Percentiles rank a stretch among this genome's conserved stretches.
Conservation (phyloP, 2,888 invertebrate genomes). For the Malacosoma neustria region DNA sequence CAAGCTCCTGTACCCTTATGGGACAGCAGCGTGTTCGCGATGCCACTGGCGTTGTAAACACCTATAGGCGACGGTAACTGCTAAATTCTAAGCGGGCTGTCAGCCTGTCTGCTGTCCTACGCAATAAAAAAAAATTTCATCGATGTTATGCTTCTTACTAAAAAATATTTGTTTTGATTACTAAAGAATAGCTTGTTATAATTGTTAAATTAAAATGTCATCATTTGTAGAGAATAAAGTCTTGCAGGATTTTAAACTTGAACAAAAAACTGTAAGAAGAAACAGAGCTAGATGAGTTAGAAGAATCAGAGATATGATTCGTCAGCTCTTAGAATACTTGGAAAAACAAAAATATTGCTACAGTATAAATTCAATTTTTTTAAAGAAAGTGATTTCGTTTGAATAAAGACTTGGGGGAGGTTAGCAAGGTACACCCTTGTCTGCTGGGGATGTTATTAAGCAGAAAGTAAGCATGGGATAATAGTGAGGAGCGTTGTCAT, state of each 20-base stretch:
- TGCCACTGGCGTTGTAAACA: too few species aligned
- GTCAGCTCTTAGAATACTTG: neutral
- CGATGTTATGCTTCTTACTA: too few species aligned
- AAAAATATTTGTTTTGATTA: too few species aligned
- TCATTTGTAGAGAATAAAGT: neutral
- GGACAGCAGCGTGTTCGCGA: too few species aligned
- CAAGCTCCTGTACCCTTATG: too few species aligned
- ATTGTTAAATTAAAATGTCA: neutral
- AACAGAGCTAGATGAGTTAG: neutral
- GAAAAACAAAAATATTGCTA: constrained; percentile 11
- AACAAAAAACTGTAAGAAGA: neutral
- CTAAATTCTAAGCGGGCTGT: too few species aligned
- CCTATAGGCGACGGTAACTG: too few species aligned
- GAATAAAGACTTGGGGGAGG: constrained; percentile 36
- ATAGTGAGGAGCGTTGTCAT: constrained; percentile 5
- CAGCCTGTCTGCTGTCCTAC: too few species aligned
- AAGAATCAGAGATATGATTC: neutral
- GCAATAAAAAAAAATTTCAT: too few species aligned
- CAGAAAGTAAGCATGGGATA: constrained; percentile 39
- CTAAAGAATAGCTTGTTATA: too few species aligned
- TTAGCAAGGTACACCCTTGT: constrained; percentile 51
- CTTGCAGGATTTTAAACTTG: neutral
- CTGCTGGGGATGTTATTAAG: constrained; percentile 56
- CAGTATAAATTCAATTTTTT: constrained; percentile 43
- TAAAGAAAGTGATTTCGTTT: constrained; percentile 59